Evolutionary conservation across 1,140 invertebrate genomes (phyloP), one percentile per base, ranked within the genome.

Genomic region (Magallana angulata): DNA sequence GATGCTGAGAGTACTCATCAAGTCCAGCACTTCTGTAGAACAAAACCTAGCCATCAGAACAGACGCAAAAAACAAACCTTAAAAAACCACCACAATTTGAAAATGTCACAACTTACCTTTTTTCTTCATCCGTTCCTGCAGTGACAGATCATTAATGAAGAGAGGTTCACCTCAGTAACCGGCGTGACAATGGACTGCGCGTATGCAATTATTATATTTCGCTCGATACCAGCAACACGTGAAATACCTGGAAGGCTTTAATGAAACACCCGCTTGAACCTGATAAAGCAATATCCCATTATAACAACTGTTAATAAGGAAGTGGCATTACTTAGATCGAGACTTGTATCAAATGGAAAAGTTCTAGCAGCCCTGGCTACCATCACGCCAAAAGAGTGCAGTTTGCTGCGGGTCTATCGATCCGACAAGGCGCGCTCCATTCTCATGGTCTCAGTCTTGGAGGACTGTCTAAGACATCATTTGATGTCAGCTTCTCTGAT

Each of bases 401-500:
- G 24, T 30, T 9, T 48, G 68, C 36, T 76, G 68, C 68, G 18
- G 68, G 24, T 76, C 68, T 76, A 76, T 76, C 68, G 68, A 76
- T 76, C 68, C 24, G n/a, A 7, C 7, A 68, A 24, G n/a, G 16
- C 18, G 24, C 6, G 68, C 36, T 76, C 68, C 68, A 76, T 18
- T 18, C 68, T 76, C 30, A 24, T 12, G 24, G 68, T 36, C 68
- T 76, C 24, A 30, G 12, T 48, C 68, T 71, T 76, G 68, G 68
- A 24, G 68, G 24, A 76, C 68, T 30, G 68, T 76, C 68, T 76
- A 30, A 76, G 68, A 76, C 68, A 76, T 76, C 68, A 12, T 30
- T 76, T 30, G 24, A 76, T 76, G 68, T 76, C 68, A 76, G 18
- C 18, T 76, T 76, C 36, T 30, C 68, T 76, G 68, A 76, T 76